Percentiles rank a stretch among this genome's conserved stretches.
Evolutionary conservation across 2,888 invertebrate species (phyloP).

Genomic region (Phengaris alcon): DNA sequence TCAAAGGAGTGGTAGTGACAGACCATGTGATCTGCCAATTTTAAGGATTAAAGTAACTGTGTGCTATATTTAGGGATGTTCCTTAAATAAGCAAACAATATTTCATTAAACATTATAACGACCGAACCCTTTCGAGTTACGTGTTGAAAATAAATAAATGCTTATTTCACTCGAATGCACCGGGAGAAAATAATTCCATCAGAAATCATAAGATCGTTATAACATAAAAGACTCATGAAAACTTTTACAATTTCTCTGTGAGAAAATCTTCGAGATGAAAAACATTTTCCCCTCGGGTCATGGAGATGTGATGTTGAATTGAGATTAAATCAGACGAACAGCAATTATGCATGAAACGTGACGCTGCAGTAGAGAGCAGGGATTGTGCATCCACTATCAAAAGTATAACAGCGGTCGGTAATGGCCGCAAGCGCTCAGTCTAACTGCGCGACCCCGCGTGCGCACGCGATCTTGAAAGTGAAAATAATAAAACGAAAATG

Average conservation of each 20-base stretch:
- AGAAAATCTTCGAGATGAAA: slow-evolving; percentile 70
- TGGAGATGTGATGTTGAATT: slow-evolving; percentile 72
- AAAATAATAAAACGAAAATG: slow-evolving; percentile 65
- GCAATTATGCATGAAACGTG: slow-evolving; percentile 76
- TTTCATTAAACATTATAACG: slow-evolving; percentile 9
- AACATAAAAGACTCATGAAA: slow-evolving; percentile 41
- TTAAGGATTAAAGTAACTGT: neutral
- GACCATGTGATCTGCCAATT: neutral
- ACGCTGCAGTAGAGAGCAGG: slow-evolving; percentile 74
- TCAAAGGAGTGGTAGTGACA: neutral
- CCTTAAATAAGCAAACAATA: neutral
- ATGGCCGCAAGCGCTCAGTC: slow-evolving; percentile 64
- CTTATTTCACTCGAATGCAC: slow-evolving; percentile 7
- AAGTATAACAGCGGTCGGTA: slow-evolving; percentile 70
- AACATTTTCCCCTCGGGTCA: slow-evolving; percentile 74
- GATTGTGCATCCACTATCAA: slow-evolving; percentile 71
- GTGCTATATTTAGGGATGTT: neutral
- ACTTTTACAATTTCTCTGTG: slow-evolving; percentile 51
- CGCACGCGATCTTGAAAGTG: slow-evolving; percentile 70
- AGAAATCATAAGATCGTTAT: slow-evolving; percentile 26
- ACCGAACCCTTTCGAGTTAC: neutral
- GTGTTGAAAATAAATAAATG: slow-evolving; percentile 18
- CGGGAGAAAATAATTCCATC: slow-evolving; percentile 20
- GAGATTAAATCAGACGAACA: slow-evolving; percentile 70
- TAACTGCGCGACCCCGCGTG: slow-evolving; percentile 61